phyloP scores from a whole-genome alignment of 2,888 invertebrate genomes.

The Hemicrepidius hirtus region DNA sequence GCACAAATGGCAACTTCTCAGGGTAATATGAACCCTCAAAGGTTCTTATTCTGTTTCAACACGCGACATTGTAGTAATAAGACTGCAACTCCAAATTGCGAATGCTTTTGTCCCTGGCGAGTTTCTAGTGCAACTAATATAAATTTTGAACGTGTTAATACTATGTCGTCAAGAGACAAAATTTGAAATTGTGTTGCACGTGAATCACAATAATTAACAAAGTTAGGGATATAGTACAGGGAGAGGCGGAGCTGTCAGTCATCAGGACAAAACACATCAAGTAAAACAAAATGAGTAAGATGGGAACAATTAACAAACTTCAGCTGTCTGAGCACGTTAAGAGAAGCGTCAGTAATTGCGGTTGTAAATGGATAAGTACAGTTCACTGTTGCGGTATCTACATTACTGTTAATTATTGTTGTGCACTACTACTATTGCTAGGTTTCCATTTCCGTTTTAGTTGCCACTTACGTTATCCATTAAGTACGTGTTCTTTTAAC shows the following conservation, averaged over 20 bases:
- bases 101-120: not conserved
- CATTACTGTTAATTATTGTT: slow-evolving; percentile 24
- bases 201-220: slow-evolving; percentile 23
- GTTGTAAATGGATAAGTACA: slow-evolving; percentile 28
- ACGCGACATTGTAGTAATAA: slow-evolving; percentile 14
- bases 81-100: slow-evolving; percentile 10
- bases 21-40: not conserved
- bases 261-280: slow-evolving; percentile 23
- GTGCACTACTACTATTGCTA: slow-evolving; percentile 3
- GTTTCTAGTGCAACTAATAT: slow-evolving; percentile 17
- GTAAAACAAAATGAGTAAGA: slow-evolving; percentile 30
- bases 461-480: no score
- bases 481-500: no score
- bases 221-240: slow-evolving; percentile 11
- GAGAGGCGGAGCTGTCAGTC: slow-evolving; percentile 20
- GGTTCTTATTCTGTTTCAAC: not conserved
- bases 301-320: slow-evolving; percentile 33
- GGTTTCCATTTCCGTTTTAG: not conserved
- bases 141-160: slow-evolving; percentile 29
- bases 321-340: slow-evolving; percentile 24
- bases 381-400: slow-evolving; percentile 22
- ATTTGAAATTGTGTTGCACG: slow-evolving; percentile 23
- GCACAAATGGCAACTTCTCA: not conserved
- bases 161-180: slow-evolving; percentile 14
- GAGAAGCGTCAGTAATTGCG: slow-evolving; percentile 22